phyloP scores from a whole-genome alignment of 2,797 vertebrate species.

The Melanotaenia boesemani region DNA sequence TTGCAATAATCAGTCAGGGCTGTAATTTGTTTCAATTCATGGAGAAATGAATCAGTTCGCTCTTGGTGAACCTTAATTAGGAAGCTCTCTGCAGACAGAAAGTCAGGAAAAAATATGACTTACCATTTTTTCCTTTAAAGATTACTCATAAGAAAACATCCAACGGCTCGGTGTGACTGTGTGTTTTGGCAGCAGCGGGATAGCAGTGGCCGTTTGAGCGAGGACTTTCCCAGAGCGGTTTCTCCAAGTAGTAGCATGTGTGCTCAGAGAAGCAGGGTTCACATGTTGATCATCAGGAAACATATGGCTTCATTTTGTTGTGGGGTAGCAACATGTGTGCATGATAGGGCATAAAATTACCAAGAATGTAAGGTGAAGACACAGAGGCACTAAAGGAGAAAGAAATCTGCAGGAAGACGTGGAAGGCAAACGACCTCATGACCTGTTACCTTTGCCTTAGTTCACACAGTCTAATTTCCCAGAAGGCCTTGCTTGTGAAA shows the following conservation, averaged over 20 bases:
- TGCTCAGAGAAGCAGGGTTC: slow-evolving; percentile 35
- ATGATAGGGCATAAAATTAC: slow-evolving; percentile 11
- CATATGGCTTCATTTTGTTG: slow-evolving; percentile 67
- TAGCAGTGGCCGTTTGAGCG: slow-evolving; percentile 5
- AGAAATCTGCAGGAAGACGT: slow-evolving; percentile 23
- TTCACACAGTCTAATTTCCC: slow-evolving; percentile 52
- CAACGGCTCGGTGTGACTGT: slow-evolving; percentile 42
- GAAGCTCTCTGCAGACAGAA: slow-evolving; percentile 1
- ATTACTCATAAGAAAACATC: slow-evolving; percentile 60
- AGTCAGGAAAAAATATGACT: slow-evolving; percentile 37
- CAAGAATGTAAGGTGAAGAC: slow-evolving; percentile 11
- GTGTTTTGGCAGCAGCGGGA: slow-evolving; percentile 51
- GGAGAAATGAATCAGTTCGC: slow-evolving; percentile 31
- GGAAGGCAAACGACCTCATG: slow-evolving; percentile 19
- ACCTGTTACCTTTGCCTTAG: slow-evolving; percentile 47
- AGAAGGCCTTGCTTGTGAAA: slow-evolving; percentile 26
- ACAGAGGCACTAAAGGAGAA: slow-evolving; percentile 1
- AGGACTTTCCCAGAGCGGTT: slow-evolving; percentile 60
- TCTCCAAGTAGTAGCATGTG: slow-evolving; percentile 21
- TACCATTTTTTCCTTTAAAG: slow-evolving; percentile 1
- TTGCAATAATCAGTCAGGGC: slow-evolving; percentile 33
- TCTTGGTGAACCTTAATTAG: slow-evolving; percentile 47
- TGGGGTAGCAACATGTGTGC: slow-evolving; percentile 37
- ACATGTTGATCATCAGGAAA: slow-evolving; percentile 45
- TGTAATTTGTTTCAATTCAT: slow-evolving; percentile 45